A percentile compares a stretch with the other conserved stretches of the same genome.
Conservation (phyloP, 1,140 invertebrate species). For the Bathynomus jamesi region DNA sequence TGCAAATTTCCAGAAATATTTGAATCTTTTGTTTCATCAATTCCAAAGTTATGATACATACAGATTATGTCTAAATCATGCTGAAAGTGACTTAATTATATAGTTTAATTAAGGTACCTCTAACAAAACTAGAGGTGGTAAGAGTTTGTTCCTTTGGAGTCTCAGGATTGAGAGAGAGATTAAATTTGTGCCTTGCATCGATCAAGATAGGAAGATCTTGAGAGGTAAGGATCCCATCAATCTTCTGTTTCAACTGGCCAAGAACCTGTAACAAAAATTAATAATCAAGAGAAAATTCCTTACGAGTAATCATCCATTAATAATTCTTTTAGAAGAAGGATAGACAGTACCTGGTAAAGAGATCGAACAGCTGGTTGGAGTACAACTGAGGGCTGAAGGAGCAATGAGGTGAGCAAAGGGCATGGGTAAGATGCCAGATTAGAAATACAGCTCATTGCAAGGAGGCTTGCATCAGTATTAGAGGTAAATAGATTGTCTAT, state of each 20-base stretch:
- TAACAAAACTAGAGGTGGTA: no score
- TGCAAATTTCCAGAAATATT: no score
- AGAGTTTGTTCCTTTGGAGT: not conserved
- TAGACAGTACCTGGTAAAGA: conserved; percentile 81
- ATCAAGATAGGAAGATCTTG: not conserved
- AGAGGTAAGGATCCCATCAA: not conserved
- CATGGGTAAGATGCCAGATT: conserved; percentile 79
- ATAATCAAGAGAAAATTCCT: no score
- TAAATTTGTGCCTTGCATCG: not conserved
- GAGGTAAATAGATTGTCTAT: conserved; percentile 77
- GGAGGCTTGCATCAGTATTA: conserved; percentile 75
- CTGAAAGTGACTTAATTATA: no score
- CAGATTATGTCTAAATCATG: no score
- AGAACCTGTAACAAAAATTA: not conserved
- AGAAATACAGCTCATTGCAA: conserved; percentile 77
- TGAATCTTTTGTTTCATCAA: no score
- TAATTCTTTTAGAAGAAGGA: no score
- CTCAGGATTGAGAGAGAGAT: not conserved
- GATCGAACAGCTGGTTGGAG: conserved; percentile 84
- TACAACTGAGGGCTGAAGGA: conserved; percentile 76
- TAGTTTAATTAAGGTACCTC: no score
- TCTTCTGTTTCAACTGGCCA: not conserved
- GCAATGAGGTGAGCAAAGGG: conserved; percentile 72
- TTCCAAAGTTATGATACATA: no score
- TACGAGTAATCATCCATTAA: no score